These are phyloP conservation scores for Hemistola chrysoprasaria DNA, from an alignment of 2,888 invertebrate genomes.

Conservation along the genomic window DNA sequence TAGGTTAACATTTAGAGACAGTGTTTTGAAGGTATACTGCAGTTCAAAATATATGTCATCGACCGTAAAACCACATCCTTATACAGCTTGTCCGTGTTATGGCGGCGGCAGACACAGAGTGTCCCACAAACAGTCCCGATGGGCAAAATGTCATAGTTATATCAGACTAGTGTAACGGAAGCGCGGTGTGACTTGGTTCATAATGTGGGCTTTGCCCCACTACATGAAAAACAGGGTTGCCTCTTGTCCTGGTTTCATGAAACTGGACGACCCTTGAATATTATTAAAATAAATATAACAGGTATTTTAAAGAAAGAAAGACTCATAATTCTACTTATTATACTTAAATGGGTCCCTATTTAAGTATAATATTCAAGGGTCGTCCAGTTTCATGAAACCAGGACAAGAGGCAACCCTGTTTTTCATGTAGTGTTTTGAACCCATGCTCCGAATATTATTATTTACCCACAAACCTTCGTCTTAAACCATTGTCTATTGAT, in stretches of 20 bases:
- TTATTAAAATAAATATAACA: no score
- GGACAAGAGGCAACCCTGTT: slow-evolving; percentile 8
- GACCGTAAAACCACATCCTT: slow-evolving; percentile 37
- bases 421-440: slow-evolving; percentile 6
- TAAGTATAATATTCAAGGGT: no score
- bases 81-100: slow-evolving; percentile 44
- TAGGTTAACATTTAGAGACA: no score
- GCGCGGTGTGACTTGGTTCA: slow-evolving; percentile 54
- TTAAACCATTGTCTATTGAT: no score
- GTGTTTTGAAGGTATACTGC: no score
- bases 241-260: slow-evolving; percentile 6
- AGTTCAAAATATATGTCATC: slow-evolving; percentile 38
- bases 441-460: no score
- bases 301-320: no score
- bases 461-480: no score
- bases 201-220: slow-evolving; percentile 42
- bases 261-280: no score
- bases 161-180: slow-evolving; percentile 77
- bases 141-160: slow-evolving; percentile 78
- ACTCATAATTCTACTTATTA: no score
- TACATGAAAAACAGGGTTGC: slow-evolving; percentile 6
- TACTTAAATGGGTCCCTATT: no score
- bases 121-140: slow-evolving; percentile 58
- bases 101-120: slow-evolving; percentile 38
- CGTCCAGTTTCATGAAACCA: slow-evolving; percentile 3